Evolutionary conservation across 2,113 vertebrate genomes (phyloP), one percentile per base, ranked within the genome.

Genomic region (Stigmatopora argus): DNA sequence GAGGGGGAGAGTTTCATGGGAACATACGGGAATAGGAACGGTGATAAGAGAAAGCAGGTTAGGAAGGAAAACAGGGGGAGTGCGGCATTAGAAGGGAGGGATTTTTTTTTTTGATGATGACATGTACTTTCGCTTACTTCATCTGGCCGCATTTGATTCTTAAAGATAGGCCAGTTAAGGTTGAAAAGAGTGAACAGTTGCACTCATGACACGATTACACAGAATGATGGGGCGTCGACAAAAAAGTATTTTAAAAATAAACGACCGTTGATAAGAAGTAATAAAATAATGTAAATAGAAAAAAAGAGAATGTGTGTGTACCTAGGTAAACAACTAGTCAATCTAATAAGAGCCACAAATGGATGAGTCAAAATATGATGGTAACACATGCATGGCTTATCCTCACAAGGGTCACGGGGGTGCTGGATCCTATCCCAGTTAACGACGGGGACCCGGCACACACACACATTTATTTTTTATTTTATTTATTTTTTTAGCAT

Each of bases 361-460:
- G 21, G 21, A 23, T 19, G 8, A 21, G 51, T 53, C 21, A 21
- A 53, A 53, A 53, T 53, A 6, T 17, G 13, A 12, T 31, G 38
- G 4, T 3, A 7, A 19, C 49, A 21, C n/a, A 19, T 46, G 74
- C 70, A 71, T 31, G 26, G 26, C 26, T 31, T 31, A 31, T 31
- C 26, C 26, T 31, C 26, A 31, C 26, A 31, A 31, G 26, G 26
- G 26, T 31, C 1, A 3, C 26, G 2, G 1, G 26, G 26, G 26
- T 31, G 26, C 26, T 31, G 26, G 26, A 31, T 1, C 26, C 26
- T 31, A 31, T 31, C 26, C 26, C 26, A 31, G 3, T 31, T 31
- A 31, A 31, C 26, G 1, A 31, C 26, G 3, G 26, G 26, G 26
- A 31, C 26, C 63, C 61, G 45, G 81, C 80, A 83, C 61, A 66